Evolutionary conservation across 2,113 vertebrate species (phyloP).

Genomic region (Sinocyclocheilus anshuiensis): DNA sequence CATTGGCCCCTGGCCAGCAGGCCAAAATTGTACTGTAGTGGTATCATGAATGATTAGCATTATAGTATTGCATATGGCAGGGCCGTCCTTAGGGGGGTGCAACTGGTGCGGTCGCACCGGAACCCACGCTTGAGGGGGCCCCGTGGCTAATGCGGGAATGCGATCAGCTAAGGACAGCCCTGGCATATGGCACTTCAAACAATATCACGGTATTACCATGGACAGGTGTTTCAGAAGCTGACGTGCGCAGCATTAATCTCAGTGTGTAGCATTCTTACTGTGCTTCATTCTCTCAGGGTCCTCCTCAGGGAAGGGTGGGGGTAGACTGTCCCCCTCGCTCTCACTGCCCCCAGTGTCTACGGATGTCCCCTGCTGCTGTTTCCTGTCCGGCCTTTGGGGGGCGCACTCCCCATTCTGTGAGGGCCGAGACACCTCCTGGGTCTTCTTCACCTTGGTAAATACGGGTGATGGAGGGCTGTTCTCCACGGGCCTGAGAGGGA

Average conservation of each 20-base stretch:
- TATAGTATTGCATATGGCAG: neutral
- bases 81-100: too few species aligned
- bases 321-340: slow-evolving; percentile 67
- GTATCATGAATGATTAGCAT: neutral
- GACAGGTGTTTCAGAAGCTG: neutral
- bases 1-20: too few species aligned
- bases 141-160: too few species aligned
- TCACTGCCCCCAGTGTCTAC: slow-evolving; percentile 72
- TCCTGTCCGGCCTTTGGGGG: slow-evolving; percentile 73
- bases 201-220: neutral
- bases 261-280: slow-evolving; percentile 82
- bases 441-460: slow-evolving; percentile 89
- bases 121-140: too few species aligned
- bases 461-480: slow-evolving; percentile 79
- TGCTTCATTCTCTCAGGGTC: slow-evolving; percentile 92
- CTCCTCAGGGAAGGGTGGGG: slow-evolving; percentile 80
- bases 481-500: slow-evolving; percentile 80
- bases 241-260: neutral
- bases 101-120: too few species aligned
- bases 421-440: slow-evolving; percentile 74
- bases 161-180: too few species aligned
- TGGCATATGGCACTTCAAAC: neutral
- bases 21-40: neutral
- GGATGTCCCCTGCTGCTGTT: slow-evolving; percentile 66
- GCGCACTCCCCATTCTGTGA: slow-evolving; percentile 84